These are phyloP conservation scores for Arion vulgaris DNA, from an alignment of 1,140 invertebrate genomes.

Conservation along the genomic window DNA sequence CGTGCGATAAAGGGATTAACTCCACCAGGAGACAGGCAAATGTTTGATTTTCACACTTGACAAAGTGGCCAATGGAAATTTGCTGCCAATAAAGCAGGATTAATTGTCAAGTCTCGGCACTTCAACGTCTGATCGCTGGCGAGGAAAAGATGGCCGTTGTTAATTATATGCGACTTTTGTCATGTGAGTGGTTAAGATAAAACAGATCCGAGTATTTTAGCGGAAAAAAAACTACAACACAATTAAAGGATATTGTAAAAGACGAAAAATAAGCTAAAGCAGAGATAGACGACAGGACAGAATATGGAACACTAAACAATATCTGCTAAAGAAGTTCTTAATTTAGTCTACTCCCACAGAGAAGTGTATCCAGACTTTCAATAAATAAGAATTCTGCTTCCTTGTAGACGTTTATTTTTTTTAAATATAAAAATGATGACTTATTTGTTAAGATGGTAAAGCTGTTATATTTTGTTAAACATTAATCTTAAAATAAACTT, in stretches of 20 bases:
- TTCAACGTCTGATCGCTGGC: not conserved
- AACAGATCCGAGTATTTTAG: not conserved
- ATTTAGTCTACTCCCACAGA: no score
- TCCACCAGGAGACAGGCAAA: not conserved
- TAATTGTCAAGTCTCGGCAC: not conserved
- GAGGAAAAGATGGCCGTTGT: not conserved
- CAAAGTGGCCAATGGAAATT: not conserved
- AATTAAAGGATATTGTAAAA: not conserved
- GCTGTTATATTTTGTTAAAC: no score
- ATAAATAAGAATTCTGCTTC: no score
- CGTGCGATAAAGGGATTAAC: constrained; percentile 3
- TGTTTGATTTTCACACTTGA: constrained; percentile 10
- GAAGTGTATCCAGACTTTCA: no score
- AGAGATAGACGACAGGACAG: not conserved
- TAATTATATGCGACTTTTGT: not conserved
- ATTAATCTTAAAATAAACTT: no score
- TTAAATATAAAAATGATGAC: no score
- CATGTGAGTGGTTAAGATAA: not conserved
- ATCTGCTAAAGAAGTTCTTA: not conserved
- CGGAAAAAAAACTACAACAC: not conserved
- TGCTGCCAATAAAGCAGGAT: constrained; percentile 1
- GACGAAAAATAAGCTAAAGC: not conserved
- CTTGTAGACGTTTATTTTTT: no score
- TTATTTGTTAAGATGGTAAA: no score
- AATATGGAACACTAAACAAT: not conserved